Percentiles rank a stretch among this genome's conserved stretches.
phyloP scores from a whole-genome alignment of 2,113 vertebrate species.

The Pedionomus torquatus region DNA sequence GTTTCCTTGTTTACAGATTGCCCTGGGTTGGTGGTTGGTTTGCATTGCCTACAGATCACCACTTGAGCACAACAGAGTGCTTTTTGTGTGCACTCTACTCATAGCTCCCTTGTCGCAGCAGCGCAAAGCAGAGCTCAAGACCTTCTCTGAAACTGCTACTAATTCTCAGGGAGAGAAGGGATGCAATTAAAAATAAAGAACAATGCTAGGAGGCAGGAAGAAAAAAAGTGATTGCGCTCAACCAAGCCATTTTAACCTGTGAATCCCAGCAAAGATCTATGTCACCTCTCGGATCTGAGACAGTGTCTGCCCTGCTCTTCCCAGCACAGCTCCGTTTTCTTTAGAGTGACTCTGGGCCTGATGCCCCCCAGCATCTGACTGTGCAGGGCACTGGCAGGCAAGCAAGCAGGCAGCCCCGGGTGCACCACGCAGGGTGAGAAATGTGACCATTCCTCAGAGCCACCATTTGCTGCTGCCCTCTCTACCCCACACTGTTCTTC shows the following conservation, averaged over 20 bases:
- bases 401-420: neutral
- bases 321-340: neutral
- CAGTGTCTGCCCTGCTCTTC: neutral
- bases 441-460: neutral
- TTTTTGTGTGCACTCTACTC: neutral
- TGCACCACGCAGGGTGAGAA: neutral
- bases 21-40: neutral
- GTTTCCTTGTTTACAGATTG: neutral
- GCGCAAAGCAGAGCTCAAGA: neutral
- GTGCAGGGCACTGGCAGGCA: neutral
- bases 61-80: constrained; percentile 46
- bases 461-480: neutral
- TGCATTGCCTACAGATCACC: constrained; percentile 27
- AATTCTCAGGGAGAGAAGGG: neutral
- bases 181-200: neutral
- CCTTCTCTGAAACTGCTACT: neutral
- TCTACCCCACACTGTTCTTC: neutral
- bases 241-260: neutral
- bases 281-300: neutral
- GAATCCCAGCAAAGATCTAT: neutral
- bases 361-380: neutral
- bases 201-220: neutral
- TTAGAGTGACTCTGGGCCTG: neutral
- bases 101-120: neutral
- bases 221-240: neutral